A percentile compares a stretch with the other conserved stretches of the same genome.
These are phyloP conservation scores for Gracilinanus agilis DNA, from an alignment of 2,113 vertebrate species.

Conservation along the genomic window DNA sequence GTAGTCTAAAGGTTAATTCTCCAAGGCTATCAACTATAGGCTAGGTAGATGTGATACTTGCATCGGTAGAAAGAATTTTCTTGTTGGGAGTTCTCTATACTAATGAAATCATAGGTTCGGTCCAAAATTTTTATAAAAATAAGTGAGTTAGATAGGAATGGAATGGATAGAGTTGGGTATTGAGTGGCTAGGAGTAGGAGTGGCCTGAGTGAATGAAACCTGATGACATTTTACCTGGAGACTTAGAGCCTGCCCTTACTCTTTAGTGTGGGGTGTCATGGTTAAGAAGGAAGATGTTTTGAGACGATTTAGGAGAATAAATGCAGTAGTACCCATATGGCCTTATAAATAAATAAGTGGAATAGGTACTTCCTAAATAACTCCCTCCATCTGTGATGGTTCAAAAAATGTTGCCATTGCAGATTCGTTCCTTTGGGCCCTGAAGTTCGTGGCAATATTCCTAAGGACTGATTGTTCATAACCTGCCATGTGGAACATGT, in stretches of 20 bases:
- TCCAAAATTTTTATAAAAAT: not conserved
- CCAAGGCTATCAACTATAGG: not conserved
- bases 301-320: not conserved
- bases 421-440: not conserved
- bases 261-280: not conserved
- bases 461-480: not conserved
- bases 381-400: not conserved
- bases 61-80: not conserved
- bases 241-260: not conserved
- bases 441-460: not conserved
- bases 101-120: not conserved
- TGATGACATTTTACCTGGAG: not conserved
- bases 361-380: not conserved
- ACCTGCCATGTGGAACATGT: not conserved
- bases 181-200: no score
- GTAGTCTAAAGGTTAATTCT: not conserved
- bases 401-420: not conserved
- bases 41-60: not conserved
- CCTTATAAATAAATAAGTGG: not conserved
- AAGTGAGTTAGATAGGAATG: not conserved
- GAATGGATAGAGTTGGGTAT: no score
- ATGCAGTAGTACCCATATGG: not conserved
- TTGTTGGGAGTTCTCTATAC: not conserved
- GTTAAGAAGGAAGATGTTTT: not conserved
- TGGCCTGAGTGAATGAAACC: not conserved